Base-by-base conservation (phyloP, 2,797 vertebrate species). In the Channa striata region DNA sequence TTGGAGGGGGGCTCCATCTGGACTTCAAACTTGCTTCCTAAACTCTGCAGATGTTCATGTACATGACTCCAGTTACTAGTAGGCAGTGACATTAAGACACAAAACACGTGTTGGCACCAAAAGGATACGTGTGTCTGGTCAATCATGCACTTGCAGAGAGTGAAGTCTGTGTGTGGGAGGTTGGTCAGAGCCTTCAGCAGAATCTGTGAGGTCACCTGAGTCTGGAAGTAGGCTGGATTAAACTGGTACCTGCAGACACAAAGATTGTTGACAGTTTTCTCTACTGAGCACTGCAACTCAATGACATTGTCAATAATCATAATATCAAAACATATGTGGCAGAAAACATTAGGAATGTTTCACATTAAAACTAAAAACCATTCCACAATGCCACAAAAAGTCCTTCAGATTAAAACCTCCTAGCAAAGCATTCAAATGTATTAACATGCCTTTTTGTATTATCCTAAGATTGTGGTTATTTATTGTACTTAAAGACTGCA, bases 81-180 rank as follows among this genome's bases (percentile, higher is more conserved):
- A 30, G 4, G 25, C 25, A 2, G 25, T 30, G 25, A 30, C 6
- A 30, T 6, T 30, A 6, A 4, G 25, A 30, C 25, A 6, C 25
- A 30, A 4, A 30, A 30, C 25, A 6, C 25, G 6, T 30, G 25
- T 9, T 37, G 0, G 89, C 81, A 88, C 76, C 83, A 68, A 85
- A 92, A 93, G 94, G 96, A 97, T 98, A 97, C 97, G 10, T 96
- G 97, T 2, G 95, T 94, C 83, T 98, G 96, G 89, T 99, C 96
- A 0, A 98, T 98, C 96, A 99, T 97, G 72, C 97, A 98, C 83
- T 98, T 98, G 93, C 97, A 98, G 34, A 98, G 94, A 0, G 97
- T 98, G 91, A 99, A 99, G 93, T 99, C 97, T 0, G 97, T 99
- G 93, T 98, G 97, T 0, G 97, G 97, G 3, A 99, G 93, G 84